phyloP scores from a whole-genome alignment of 2,888 invertebrate species.

The Eilema griseolum region DNA sequence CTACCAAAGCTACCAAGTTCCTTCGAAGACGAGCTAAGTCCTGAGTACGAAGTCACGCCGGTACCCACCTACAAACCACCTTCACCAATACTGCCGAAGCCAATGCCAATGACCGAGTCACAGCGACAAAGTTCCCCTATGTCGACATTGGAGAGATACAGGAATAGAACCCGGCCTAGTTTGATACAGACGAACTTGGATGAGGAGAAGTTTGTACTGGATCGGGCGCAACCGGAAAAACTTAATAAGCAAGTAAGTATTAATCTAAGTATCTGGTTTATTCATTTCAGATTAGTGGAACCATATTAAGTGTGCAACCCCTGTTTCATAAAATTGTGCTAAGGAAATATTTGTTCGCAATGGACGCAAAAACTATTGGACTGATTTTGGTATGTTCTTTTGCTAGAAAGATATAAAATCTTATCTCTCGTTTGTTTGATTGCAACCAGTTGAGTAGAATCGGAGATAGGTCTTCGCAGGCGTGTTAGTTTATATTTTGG shows the following conservation, averaged over 20 bases:
- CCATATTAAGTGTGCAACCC: not conserved
- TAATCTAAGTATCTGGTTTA: not conserved
- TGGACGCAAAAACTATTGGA: too few relatives aligned
- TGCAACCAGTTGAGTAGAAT: too few relatives aligned
- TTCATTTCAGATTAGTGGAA: not conserved
- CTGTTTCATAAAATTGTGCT: too few relatives aligned
- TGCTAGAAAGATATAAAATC: too few relatives aligned
- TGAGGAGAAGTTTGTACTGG: constrained; percentile 91
- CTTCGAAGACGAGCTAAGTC: constrained; percentile 75
- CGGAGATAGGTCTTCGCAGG: too few relatives aligned
- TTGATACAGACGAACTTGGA: constrained; percentile 74
- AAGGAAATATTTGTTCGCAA: too few relatives aligned
- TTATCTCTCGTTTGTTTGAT: too few relatives aligned
- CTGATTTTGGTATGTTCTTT: too few relatives aligned
- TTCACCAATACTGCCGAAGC: constrained; percentile 73
- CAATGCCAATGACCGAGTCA: constrained; percentile 59
- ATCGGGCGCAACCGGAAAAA: constrained; percentile 88
- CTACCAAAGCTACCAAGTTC: constrained; percentile 88
- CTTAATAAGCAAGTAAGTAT: constrained; percentile 80
- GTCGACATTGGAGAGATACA: constrained; percentile 82
- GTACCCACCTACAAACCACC: constrained; percentile 71
- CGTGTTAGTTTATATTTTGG: too few relatives aligned
- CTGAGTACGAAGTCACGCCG: constrained; percentile 70
- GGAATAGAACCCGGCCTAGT: constrained; percentile 75
- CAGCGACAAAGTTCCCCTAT: constrained; percentile 72